Evolutionary conservation across 1,140 invertebrate genomes (phyloP).

Genomic region (Dufourea novaeangliae): DNA sequence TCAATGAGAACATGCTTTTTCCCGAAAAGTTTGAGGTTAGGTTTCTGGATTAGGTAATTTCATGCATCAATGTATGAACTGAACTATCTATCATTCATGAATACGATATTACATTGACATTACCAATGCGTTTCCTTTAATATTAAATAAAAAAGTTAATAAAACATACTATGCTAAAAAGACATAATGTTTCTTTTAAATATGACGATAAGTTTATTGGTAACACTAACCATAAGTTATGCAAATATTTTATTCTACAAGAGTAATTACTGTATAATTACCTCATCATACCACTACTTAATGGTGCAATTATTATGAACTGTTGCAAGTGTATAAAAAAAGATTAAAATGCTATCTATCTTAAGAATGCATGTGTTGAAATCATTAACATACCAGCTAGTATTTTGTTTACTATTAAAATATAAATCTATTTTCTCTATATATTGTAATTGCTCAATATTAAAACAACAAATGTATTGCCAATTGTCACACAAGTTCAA

Average conservation of each 20-base stretch:
- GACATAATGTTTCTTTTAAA: not conserved
- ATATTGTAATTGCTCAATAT: constrained; percentile 40
- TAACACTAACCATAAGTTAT: not conserved
- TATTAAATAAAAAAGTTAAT: not conserved
- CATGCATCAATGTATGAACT: not conserved
- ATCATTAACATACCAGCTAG: constrained; percentile 1
- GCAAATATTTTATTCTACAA: not conserved
- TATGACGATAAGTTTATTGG: not conserved
- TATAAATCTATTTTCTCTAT: constrained; percentile 2
- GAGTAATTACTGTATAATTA: too few relatives aligned
- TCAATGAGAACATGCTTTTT: not conserved
- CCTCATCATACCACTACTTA: not conserved
- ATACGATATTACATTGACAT: not conserved
- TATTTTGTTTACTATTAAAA: constrained; percentile 32
- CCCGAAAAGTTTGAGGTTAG: constrained; percentile 40
- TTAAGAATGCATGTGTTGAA: not conserved
- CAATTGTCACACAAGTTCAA: constrained; percentile 44
- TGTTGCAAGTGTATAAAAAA: not conserved
- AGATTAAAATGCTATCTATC: not conserved
- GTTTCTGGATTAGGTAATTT: constrained; percentile 2
- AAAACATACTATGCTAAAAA: not conserved
- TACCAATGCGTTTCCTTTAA: not conserved
- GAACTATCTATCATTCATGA: not conserved
- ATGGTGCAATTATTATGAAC: not conserved
- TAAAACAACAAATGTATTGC: constrained; percentile 19